These are phyloP conservation scores for Plagodis pulveraria DNA, from an alignment of 2,888 invertebrate genomes.

Conservation along the genomic window DNA sequence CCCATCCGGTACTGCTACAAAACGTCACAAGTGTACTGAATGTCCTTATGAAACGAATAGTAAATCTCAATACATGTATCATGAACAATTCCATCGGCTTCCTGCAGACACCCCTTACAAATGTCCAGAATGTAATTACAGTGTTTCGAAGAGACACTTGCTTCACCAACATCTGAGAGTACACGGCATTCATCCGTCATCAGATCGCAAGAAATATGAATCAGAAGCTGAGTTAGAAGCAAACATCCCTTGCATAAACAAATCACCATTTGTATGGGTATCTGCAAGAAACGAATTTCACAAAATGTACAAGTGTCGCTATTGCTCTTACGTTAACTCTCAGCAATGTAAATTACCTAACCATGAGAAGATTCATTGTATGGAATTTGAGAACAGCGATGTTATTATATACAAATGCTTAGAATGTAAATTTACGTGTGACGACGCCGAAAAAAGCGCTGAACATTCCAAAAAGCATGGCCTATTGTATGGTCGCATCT, in stretches of 20 bases:
- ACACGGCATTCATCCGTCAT: slow-evolving; percentile 83
- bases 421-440: slow-evolving; percentile 92
- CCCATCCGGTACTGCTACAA: slow-evolving; percentile 64
- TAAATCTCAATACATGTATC: slow-evolving; percentile 94
- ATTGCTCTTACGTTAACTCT: slow-evolving; percentile 93
- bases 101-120: slow-evolving; percentile 90
- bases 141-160: slow-evolving; percentile 91
- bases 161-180: slow-evolving; percentile 93
- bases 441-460: slow-evolving; percentile 88
- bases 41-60: slow-evolving; percentile 95
- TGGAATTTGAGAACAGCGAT: slow-evolving; percentile 79
- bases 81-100: slow-evolving; percentile 92
- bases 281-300: slow-evolving; percentile 89
- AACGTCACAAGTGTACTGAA: slow-evolving; percentile 90
- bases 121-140: slow-evolving; percentile 92
- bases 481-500: slow-evolving; percentile 88
- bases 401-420: slow-evolving; percentile 87
- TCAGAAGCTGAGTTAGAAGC: slow-evolving; percentile 73
- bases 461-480: slow-evolving; percentile 91
- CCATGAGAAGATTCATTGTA: slow-evolving; percentile 92
- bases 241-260: slow-evolving; percentile 46
- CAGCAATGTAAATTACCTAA: slow-evolving; percentile 91
- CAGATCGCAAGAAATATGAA: slow-evolving; percentile 65
- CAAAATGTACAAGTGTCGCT: slow-evolving; percentile 94
- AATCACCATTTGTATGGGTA: slow-evolving; percentile 90